A percentile compares a stretch with the other conserved stretches of the same genome.
Conservation (phyloP, 1,140 invertebrate species). For the Drosophila sucinea region DNA sequence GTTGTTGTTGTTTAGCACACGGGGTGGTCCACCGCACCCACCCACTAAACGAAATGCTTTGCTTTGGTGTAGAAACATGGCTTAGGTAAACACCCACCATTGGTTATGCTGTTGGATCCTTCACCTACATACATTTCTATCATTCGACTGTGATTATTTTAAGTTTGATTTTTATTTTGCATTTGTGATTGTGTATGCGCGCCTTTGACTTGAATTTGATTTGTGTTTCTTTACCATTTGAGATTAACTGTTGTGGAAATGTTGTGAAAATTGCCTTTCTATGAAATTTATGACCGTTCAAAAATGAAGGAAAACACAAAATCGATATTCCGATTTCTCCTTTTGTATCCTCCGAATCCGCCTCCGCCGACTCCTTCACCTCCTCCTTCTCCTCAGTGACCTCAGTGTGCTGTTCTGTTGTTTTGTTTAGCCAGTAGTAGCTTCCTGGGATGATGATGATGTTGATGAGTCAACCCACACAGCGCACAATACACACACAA, state of each 20-base stretch:
- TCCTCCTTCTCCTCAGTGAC: conserved; percentile 7
- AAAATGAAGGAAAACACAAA: conserved; percentile 50
- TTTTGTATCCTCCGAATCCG: conserved; percentile 29
- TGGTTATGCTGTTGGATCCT: too few relatives aligned
- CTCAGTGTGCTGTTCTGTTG: conserved; percentile 13
- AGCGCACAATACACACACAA: conserved; percentile 17
- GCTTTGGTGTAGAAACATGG: too few relatives aligned
- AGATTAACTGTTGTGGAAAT: conserved; percentile 62
- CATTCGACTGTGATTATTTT: neutral
- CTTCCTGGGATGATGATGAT: conserved; percentile 34
- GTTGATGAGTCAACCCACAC: conserved; percentile 57
- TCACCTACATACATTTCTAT: too few relatives aligned
- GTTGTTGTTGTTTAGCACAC: neutral
- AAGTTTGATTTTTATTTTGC: conserved; percentile 14
- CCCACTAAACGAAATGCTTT: neutral
- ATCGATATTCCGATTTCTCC: conserved; percentile 66
- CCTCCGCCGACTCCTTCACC: too few relatives aligned
- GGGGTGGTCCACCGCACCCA: neutral
- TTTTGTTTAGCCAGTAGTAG: conserved; percentile 33
- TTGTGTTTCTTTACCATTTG: conserved; percentile 67
- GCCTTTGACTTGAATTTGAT: conserved; percentile 19
- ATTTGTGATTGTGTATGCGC: conserved; percentile 36
- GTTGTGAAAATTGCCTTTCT: conserved; percentile 28
- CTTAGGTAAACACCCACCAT: too few relatives aligned
- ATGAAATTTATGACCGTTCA: conserved; percentile 8